A percentile compares a stretch with the other conserved stretches of the same genome.
phyloP scores from a whole-genome alignment of 2,888 invertebrate genomes.

The Cephonodes hylas region DNA sequence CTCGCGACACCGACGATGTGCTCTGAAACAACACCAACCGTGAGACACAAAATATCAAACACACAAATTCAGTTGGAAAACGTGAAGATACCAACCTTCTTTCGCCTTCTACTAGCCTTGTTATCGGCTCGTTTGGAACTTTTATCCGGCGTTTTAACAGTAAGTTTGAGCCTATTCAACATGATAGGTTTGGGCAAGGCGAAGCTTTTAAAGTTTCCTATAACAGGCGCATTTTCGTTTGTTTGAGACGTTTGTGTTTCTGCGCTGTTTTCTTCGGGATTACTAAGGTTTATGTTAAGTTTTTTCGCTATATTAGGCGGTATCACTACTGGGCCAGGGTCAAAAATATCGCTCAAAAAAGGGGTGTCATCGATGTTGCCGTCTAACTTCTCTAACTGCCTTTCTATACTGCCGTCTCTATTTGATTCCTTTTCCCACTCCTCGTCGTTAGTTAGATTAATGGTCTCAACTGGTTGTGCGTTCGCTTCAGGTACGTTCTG shows the following conservation, averaged over 20 bases:
- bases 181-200: constrained; percentile 75
- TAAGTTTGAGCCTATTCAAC: constrained; percentile 70
- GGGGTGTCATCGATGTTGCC: constrained; percentile 67
- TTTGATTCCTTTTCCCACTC: constrained; percentile 72
- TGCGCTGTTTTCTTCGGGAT: constrained; percentile 40
- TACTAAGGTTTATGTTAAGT: constrained; percentile 56
- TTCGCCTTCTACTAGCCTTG: constrained; percentile 53
- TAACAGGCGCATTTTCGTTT: constrained; percentile 63
- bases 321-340: constrained; percentile 63
- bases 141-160: constrained; percentile 62
- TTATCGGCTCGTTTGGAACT: constrained; percentile 44
- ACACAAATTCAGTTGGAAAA: constrained; percentile 15
- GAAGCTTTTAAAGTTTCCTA: constrained; percentile 77
- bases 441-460: constrained; percentile 72
- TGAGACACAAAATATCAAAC: not conserved
- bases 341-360: constrained; percentile 76
- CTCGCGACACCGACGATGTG: constrained; percentile 54
- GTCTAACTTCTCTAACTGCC: constrained; percentile 60
- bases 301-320: constrained; percentile 54
- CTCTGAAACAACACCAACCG: constrained; percentile 61
- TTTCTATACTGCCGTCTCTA: constrained; percentile 65
- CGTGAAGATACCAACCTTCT: constrained; percentile 67
- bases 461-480: constrained; percentile 50
- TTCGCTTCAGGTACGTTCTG: constrained; percentile 24
- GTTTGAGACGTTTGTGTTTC: constrained; percentile 36